phyloP scores from a whole-genome alignment of 2,888 invertebrate genomes.

The Melanargia galathea region DNA sequence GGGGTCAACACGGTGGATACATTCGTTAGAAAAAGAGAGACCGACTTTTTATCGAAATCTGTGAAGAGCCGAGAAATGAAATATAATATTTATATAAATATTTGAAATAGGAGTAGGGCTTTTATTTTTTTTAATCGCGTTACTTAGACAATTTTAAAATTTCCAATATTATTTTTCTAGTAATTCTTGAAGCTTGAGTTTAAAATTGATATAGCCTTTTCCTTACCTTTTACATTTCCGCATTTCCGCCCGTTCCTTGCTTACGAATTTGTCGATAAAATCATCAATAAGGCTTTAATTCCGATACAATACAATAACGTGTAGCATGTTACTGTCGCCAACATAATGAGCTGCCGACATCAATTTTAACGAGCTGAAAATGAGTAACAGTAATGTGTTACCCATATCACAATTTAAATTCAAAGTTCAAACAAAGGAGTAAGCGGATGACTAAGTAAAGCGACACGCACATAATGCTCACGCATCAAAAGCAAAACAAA shows the following conservation, averaged over 20 bases:
- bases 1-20: constrained; percentile 2
- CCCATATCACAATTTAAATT: constrained; percentile 15
- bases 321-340: not conserved
- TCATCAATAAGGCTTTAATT: not conserved
- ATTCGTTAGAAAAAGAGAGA: not conserved
- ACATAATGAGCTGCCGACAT: not conserved
- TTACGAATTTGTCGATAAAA: not conserved
- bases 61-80: not conserved
- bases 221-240: not conserved
- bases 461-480: constrained; percentile 22
- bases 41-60: too few species aligned
- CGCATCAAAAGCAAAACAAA: constrained; percentile 35
- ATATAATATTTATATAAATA: too few species aligned
- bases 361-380: constrained; percentile 1
- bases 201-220: not conserved
- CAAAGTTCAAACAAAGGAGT: constrained; percentile 29
- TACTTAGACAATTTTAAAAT: too few species aligned
- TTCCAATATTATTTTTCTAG: too few species aligned
- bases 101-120: too few species aligned
- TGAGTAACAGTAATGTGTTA: not conserved
- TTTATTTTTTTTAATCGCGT: too few species aligned
- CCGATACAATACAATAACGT: not conserved
- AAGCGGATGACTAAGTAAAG: constrained; percentile 31
- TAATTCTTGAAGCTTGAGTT: too few species aligned
- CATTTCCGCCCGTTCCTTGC: not conserved